Conservation (phyloP, 2,888 invertebrate species). For the Spodoptera littoralis region DNA sequence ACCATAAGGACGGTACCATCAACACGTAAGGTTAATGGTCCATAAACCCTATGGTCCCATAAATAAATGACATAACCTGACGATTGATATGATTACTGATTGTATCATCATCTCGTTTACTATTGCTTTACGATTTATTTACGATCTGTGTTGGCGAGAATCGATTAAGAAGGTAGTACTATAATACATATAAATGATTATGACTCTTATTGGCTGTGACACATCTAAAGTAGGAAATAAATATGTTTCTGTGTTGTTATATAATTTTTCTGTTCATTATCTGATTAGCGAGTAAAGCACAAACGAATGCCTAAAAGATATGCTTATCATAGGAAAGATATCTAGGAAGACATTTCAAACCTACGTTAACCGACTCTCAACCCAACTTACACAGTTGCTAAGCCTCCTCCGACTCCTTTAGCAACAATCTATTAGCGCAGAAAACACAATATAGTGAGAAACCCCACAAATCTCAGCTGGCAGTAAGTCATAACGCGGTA, state of each 20-base stretch:
- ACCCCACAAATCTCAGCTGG: constrained; percentile 31
- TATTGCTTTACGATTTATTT: constrained; percentile 27
- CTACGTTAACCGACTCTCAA: too few relatives aligned
- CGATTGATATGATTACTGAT: constrained; percentile 34
- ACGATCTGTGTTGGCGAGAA: constrained; percentile 7
- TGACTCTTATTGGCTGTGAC: too few relatives aligned
- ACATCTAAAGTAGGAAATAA: too few relatives aligned
- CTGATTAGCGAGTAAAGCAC: too few relatives aligned
- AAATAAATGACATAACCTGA: constrained; percentile 18
- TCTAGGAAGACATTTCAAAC: too few relatives aligned
- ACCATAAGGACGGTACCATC: constrained; percentile 6
- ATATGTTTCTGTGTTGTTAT: too few relatives aligned
- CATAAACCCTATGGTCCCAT: constrained; percentile 17
- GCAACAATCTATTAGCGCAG: constrained; percentile 12
- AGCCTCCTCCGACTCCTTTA: not conserved
- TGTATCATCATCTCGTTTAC: constrained; percentile 22
- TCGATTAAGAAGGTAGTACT: not conserved
- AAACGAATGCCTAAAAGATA: too few relatives aligned
- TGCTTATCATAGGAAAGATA: too few relatives aligned
- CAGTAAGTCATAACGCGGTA: constrained; percentile 25
- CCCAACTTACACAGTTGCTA: too few relatives aligned
- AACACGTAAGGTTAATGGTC: constrained; percentile 10
- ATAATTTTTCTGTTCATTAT: too few relatives aligned
- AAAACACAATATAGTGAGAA: constrained; percentile 31
- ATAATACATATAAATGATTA: not conserved